Base-by-base conservation (phyloP, 2,797 vertebrate species). In the Choloepus didactylus region DNA sequence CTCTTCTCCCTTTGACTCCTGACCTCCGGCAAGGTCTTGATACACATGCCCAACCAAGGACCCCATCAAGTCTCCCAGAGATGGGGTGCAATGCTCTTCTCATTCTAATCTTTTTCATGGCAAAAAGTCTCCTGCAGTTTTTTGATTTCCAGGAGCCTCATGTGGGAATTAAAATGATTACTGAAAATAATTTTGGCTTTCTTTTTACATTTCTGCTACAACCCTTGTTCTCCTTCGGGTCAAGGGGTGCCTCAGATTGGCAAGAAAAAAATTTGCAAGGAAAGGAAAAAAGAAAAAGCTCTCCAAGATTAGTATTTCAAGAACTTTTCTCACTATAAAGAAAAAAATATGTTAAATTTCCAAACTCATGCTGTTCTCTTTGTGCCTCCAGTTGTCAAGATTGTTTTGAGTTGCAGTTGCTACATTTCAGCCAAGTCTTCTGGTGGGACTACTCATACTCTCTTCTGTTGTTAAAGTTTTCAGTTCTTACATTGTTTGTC, bases 151-250 rank as follows among this genome's bases (percentile, higher is more conserved):
- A 2, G n/a, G 93, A 92, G 12, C 25, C 14, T 10, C 31, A 1
- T 75, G 5, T 82, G 21, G 56, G 25, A 82, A 75, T 69, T 93
- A 59, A 95, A 91, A 73, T 21, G 18, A 86, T 31, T 79, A 15
- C n/a, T 59, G 27, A 79, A 86, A 69, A 59, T 29, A 66, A 44
- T 44, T 92, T 44, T 67, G 3, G 46, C 72, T 95, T 87, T 86
- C 54, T 88, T 19, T 72, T 81, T 66, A 51, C 23, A 59, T 79
- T 91, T 86, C 44, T 81, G 9, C 5, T 66, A 73, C n/a, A 83
- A 85, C 19, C 2, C 69, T 15, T 21, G 4, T 60, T 56, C 25
- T 16, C 16, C 3, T 77, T 5, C n/a, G 66, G 70, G 44, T 21
- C 35, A 44, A 4, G 8, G 5, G 10, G 11, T 77, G 6, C 60